Percentiles rank a stretch among this genome's conserved stretches.
Conservation (phyloP, 2,888 invertebrate genomes). For the Yponomeuta sedellus region DNA sequence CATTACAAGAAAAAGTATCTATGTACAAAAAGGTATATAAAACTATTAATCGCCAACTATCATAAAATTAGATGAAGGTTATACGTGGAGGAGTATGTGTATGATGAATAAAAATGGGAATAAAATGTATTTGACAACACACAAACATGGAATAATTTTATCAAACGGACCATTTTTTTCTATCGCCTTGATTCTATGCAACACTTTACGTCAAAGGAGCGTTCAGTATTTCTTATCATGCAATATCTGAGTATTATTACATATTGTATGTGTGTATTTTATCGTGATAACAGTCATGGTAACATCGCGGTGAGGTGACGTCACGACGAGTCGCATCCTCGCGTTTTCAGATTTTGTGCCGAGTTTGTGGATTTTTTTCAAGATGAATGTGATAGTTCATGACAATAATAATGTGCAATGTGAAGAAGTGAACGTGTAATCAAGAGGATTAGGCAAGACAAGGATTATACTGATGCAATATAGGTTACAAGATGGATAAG, state of each 20-base stretch:
- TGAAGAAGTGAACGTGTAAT: not conserved
- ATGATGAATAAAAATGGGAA: too few relatives aligned
- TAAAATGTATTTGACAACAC: too few relatives aligned
- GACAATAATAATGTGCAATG: not conserved
- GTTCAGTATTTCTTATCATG: not conserved
- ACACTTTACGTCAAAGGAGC: not conserved
- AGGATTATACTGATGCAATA: not conserved
- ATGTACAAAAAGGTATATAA: too few relatives aligned
- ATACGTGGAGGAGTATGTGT: too few relatives aligned
- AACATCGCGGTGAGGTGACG: not conserved
- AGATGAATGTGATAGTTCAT: not conserved
- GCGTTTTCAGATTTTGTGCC: too few relatives aligned
- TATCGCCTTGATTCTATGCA: too few relatives aligned
- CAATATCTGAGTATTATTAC: not conserved
- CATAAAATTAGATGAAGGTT: too few relatives aligned
- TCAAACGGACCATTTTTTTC: too few relatives aligned
- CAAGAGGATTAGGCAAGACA: not conserved
- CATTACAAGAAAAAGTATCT: too few relatives aligned
- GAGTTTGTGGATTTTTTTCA: not conserved
- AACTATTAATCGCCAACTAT: too few relatives aligned
- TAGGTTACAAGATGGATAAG: slow-evolving; percentile 2
- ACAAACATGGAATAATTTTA: too few relatives aligned
- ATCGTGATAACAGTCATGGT: not conserved
- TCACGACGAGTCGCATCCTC: not conserved
- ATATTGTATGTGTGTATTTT: not conserved